A percentile compares a stretch with the other conserved stretches of the same genome.
Conservation (phyloP, 2,797 vertebrate species). For the Gambusia yucatana region DNA sequence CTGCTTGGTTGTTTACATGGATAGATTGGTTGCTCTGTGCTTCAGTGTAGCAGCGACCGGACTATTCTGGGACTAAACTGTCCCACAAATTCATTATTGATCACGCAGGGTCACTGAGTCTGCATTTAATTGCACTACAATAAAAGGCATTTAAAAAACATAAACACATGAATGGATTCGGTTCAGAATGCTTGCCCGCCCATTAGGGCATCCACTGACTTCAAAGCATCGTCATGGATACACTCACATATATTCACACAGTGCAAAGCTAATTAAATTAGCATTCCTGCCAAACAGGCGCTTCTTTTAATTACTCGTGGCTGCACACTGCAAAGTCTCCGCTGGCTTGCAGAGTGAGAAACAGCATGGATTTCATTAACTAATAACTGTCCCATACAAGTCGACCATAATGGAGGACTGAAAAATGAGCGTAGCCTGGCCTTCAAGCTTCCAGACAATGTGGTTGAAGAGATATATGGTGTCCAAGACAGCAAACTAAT, state of each 20-base stretch:
- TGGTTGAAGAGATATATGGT: slow-evolving; percentile 26
- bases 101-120: slow-evolving; percentile 8
- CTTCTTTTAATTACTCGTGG: slow-evolving; percentile 78
- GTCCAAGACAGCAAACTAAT: slow-evolving; percentile 22
- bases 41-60: slow-evolving; percentile 1
- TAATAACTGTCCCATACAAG: slow-evolving; percentile 54
- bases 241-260: slow-evolving; percentile 26
- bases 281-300: slow-evolving; percentile 68
- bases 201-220: slow-evolving; percentile 28
- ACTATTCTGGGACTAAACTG: slow-evolving; percentile 22
- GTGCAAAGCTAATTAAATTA: slow-evolving; percentile 77
- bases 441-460: slow-evolving; percentile 17
- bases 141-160: slow-evolving; percentile 25
- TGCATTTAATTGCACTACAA: slow-evolving; percentile 25
- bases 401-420: slow-evolving; percentile 28
- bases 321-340: slow-evolving; percentile 51
- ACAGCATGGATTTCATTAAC: slow-evolving; percentile 52
- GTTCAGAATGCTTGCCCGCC: slow-evolving; percentile 22
- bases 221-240: slow-evolving; percentile 37
- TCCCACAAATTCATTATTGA: slow-evolving; percentile 16
- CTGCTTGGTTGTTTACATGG: slow-evolving; percentile 26
- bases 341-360: slow-evolving; percentile 56
- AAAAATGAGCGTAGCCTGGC: slow-evolving; percentile 32
- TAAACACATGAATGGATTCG: slow-evolving; percentile 21
- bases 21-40: slow-evolving; percentile 13